Conservation (phyloP, 2,113 vertebrate species). For the Ranitomeya variabilis region DNA sequence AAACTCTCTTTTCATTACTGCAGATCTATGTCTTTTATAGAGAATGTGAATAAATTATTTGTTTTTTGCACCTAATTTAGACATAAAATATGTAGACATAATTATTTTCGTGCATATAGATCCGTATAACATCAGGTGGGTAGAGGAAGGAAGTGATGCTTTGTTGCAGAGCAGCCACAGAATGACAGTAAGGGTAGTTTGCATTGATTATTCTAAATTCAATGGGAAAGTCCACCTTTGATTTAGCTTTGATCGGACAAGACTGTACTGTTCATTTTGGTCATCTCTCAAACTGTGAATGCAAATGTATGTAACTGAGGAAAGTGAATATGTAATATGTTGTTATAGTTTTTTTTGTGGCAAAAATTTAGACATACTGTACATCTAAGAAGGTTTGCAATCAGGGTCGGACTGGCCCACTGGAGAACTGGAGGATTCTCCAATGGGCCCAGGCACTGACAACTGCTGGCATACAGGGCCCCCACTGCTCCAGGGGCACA, state of each 20-base stretch:
- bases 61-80: background rate
- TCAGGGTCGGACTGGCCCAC: no score
- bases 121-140: background rate
- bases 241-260: background rate
- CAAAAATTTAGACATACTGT: background rate
- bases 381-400: no score
- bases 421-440: no score
- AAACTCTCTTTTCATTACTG: slow-evolving; percentile 8
- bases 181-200: background rate
- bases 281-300: background rate
- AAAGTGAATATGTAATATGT: background rate
- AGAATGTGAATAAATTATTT: slow-evolving; percentile 5
- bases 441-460: no score
- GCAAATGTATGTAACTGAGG: background rate
- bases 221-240: background rate
- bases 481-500: no score
- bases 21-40: background rate
- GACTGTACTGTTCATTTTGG: background rate
- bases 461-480: no score
- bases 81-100: background rate
- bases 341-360: background rate
- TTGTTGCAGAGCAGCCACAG: background rate
- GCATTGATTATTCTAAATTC: background rate
- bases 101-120: slow-evolving; percentile 2
- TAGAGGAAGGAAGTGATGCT: background rate